Percentiles rank a stretch among this genome's conserved stretches.
These are phyloP conservation scores for mouse (Mus musculus) DNA, from an alignment of 2,113 vertebrate species.

Conservation along the genomic window DNA sequence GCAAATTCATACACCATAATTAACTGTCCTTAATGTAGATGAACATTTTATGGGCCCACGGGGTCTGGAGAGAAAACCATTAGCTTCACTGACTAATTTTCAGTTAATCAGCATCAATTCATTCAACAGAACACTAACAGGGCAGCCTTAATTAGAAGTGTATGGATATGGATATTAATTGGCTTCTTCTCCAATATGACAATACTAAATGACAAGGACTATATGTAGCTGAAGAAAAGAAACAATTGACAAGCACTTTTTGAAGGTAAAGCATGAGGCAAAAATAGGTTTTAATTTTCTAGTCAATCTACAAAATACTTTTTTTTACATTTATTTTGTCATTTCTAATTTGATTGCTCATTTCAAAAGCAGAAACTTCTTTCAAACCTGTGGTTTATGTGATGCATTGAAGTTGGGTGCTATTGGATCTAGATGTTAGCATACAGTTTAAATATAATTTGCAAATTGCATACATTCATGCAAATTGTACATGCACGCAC, in stretches of 20 bases:
- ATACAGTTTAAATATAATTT: neutral
- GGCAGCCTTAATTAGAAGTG: conserved; percentile 82
- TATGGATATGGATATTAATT: conserved; percentile 77
- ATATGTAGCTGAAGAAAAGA: conserved; percentile 67
- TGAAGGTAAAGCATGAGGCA: conserved; percentile 58
- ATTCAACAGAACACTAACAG: conserved; percentile 79
- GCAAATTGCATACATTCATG: neutral
- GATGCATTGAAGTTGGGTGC: neutral
- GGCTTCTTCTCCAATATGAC: conserved; percentile 69
- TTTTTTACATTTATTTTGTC: conserved; percentile 41
- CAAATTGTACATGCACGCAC: neutral
- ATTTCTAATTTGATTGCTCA: conserved; percentile 46
- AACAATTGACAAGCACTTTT: conserved; percentile 63
- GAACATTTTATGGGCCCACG: conserved; percentile 65
- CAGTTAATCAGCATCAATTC: conserved; percentile 81
- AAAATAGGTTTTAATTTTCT: conserved; percentile 37
- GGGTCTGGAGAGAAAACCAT: conserved; percentile 74
- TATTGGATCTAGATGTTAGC: conserved; percentile 8
- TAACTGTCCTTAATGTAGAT: conserved; percentile 70
- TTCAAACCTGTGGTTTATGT: conserved; percentile 53
- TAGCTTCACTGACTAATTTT: conserved; percentile 83
- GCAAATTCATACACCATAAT: conserved; percentile 72
- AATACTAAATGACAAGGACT: conserved; percentile 59
- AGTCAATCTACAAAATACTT: conserved; percentile 25
- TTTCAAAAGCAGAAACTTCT: conserved; percentile 23